phyloP scores from a whole-genome alignment of 2,888 invertebrate genomes.

The Nephrotoma flavescens region DNA sequence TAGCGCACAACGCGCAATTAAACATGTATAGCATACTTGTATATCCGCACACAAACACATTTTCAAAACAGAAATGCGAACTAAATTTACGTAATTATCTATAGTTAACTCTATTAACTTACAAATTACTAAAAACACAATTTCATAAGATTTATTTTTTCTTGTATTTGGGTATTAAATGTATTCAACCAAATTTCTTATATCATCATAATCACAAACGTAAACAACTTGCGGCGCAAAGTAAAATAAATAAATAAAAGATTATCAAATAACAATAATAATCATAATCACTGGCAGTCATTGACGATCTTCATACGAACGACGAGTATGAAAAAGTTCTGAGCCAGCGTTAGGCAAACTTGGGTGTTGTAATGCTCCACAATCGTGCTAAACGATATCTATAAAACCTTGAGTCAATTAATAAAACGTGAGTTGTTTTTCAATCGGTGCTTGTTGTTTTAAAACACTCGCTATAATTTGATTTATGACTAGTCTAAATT shows the following conservation, averaged over 20 bases:
- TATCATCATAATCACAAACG: not conserved
- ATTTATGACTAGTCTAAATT: no score
- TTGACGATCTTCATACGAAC: not conserved
- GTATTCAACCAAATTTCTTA: not conserved
- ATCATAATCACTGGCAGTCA: not conserved
- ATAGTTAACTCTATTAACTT: not conserved
- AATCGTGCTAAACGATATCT: no score
- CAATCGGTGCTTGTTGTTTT: no score
- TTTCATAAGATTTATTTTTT: not conserved
- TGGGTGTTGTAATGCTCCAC: not conserved
- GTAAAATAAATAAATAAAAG: not conserved
- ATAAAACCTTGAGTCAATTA: no score
- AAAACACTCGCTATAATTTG: no score
- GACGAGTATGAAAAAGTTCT: not conserved
- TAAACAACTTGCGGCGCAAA: not conserved
- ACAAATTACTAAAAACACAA: not conserved
- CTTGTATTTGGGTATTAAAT: not conserved
- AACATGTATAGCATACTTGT: not conserved
- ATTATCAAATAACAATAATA: not conserved
- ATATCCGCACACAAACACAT: not conserved
- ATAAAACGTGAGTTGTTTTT: no score
- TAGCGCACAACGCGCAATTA: not conserved
- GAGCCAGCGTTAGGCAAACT: not conserved
- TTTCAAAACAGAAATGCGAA: not conserved
- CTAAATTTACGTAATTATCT: not conserved